Evolutionary conservation across 2,797 vertebrate genomes (phyloP), one percentile per base, ranked within the genome.

Genomic region (Eidolon dupreanum): DNA sequence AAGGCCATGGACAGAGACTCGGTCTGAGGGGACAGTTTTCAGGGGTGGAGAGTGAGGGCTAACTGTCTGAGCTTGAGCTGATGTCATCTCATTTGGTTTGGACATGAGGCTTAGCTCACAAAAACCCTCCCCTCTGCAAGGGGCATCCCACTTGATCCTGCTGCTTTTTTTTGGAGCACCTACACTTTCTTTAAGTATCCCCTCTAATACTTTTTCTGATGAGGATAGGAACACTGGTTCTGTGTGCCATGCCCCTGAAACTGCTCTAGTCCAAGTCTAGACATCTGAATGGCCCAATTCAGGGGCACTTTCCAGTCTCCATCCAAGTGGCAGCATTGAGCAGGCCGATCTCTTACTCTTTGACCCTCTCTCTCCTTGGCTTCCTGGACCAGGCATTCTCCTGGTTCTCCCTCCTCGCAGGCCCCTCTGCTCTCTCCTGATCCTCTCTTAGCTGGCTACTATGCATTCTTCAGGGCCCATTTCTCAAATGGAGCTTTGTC

Each of bases 191-290:
- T 59, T 16, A 33, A n/a, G 59, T n/a, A 24, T 33, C 63, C 28
- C 59, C 43, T 43, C 10, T 38, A 24, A 26, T 28, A 13, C 22
- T 19, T 31, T 86, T 51, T 46, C n/a, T 55, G 20, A 74, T 2
- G 17, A 31, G 3, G 22, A 3, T 1, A 22, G n/a, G 24, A n/a
- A 63, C 5, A 9, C 53, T 4, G 1, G 4, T 8, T 83, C 26
- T 5, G 0, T 28, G 15, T 16, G 3, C 12, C 3, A 3, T 1
- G 22, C 4, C 46, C 53, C 55, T 15, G n/a, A 41, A 11, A 38
- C n/a, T 24, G 36, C 51, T 81, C 41, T 36, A 11, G 6, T 20
- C 33, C 11, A 17, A 46, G 43, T 41, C 43, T 78, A 6, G n/a
- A 53, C 0, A 0, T 41, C 19, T 1, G 5, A 17, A 31, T 10